Base-by-base conservation (phyloP, 2,797 vertebrate species). In the Melopsittacus undulatus region DNA sequence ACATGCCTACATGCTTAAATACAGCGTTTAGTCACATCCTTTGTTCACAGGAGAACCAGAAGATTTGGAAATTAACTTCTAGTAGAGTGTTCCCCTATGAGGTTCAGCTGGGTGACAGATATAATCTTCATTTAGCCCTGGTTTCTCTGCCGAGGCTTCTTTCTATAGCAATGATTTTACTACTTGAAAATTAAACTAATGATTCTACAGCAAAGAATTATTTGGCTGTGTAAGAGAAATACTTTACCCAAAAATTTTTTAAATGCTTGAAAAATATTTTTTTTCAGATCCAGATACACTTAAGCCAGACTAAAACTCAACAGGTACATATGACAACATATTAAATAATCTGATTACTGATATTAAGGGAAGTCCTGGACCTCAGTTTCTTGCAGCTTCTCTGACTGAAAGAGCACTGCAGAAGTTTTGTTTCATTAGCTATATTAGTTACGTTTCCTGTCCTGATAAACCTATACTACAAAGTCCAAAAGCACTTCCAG, bases 401-500 rank as follows among this genome's bases (percentile, higher is more conserved):
- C 49, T 95, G 94, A 95, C 45, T 96, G 92, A 97, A 97, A 96
- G 94, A 96, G 83, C 74, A 89, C 69, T 43, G 38, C 36, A 95
- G 82, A 96, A 93, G 85, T 79, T 23, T 72, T 68, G 95, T 98
- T 97, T 97, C 95, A 97, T 97, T 96, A 92, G 83, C 94, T 95
- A 67, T 54, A 21, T n/a, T 86, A 91, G 90, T 93, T 95, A 83
- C 84, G 77, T 87, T 97, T 97, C 96, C 96, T 89, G 89, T 97
- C 97, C 97, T 94, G 96, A 97, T 97, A 97, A 97, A 90, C 16
- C 17, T 23, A 87, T 78, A 46, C 49, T 68, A 93, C 92, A 78
- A 96, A 96, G 96, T 94, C 92, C 90, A 94, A 97, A 97, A 96
- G 92, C 92, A 91, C 94, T 97, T 97, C 69, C 91, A 91, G 88